Conservation (phyloP, 1,140 invertebrate species). For the Drosophila paulistorum region DNA sequence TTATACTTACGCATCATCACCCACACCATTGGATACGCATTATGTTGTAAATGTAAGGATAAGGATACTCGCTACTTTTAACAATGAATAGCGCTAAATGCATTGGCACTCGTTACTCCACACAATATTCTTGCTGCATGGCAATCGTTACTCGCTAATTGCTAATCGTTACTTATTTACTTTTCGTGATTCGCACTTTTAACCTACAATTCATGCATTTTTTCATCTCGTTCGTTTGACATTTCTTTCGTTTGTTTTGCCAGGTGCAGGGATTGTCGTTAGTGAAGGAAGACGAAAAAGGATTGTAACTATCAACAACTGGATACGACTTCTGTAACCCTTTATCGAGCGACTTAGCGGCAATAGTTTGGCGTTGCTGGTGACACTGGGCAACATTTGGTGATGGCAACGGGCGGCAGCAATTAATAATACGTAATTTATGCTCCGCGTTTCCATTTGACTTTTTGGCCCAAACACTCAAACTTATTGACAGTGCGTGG, state of each 20-base stretch:
- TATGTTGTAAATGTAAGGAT: no score
- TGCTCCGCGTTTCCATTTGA: conserved; percentile 73
- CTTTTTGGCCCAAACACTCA: conserved; percentile 68
- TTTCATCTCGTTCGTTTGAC: neutral
- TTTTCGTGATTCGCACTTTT: no score
- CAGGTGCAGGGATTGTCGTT: neutral
- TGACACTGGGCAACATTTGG: conserved; percentile 41
- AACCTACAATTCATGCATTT: no score
- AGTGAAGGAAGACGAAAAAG: neutral
- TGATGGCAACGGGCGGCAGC: conserved; percentile 54
- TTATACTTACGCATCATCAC: no score
- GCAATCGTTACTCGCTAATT: no score
- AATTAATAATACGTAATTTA: conserved; percentile 81
- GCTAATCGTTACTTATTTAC: neutral
- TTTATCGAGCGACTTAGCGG: conserved; percentile 42
- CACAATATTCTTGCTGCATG: neutral
- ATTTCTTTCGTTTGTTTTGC: neutral
- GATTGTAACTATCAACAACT: conserved; percentile 65
- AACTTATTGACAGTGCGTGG: conserved; percentile 61
- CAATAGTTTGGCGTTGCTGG: conserved; percentile 25
- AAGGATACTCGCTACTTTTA: no score
- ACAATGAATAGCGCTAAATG: no score
- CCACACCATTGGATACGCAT: no score
- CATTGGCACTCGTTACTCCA: no score
- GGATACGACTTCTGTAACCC: conserved; percentile 48